Base-by-base conservation (phyloP, 1,140 invertebrate species). In the Coptotermes formosanus region DNA sequence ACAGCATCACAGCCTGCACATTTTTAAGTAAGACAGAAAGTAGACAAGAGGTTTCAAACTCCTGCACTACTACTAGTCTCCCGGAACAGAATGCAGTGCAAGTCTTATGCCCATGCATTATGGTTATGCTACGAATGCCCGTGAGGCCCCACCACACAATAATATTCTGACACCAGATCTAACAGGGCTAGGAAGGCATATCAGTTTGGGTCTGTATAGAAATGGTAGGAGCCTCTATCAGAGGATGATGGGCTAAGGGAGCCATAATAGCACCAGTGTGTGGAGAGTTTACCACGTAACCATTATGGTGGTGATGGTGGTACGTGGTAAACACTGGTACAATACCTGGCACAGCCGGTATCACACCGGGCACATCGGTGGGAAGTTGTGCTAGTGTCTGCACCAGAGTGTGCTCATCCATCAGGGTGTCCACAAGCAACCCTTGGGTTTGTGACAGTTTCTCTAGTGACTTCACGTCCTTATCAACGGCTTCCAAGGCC, bases 401-500 rank as follows among this genome's bases (percentile, higher is more conserved):
- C 16, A 87, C 82, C 30, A 88, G 75, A 44, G 87, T 59, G 59
- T 88, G 88, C 30, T 88, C 88, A 59, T 88, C 88, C 75, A 88
- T 87, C 55, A 87, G 52, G 12, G 87, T 86, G n/a, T 93, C 92
- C 25, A 75, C 64, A 86, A 93, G 88, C 55, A 93, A 89, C 86
- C 93, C 92, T 88, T 95, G 94, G 16, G 93, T 92, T 87, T 93
- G 93, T 82, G 94, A 94, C 89, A 95, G 92, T 90, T 95, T 94
- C 89, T 95, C 94, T 88, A 96, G 90, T 87, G 94, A 95, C 89
- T 95, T 93, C n/a, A 95, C 94, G 88, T 95, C 95, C 89, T 95
- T 95, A 89, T 96, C 93, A 82, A 97, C 96, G 30, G 95, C 95
- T 88, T 97, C 96, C 82, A 97, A 90, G 16, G 96, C 96, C 83